Percentiles rank a stretch among this genome's conserved stretches.
These are phyloP conservation scores for Neoascia interrupta DNA, from an alignment of 2,888 invertebrate genomes.

Conservation along the genomic window DNA sequence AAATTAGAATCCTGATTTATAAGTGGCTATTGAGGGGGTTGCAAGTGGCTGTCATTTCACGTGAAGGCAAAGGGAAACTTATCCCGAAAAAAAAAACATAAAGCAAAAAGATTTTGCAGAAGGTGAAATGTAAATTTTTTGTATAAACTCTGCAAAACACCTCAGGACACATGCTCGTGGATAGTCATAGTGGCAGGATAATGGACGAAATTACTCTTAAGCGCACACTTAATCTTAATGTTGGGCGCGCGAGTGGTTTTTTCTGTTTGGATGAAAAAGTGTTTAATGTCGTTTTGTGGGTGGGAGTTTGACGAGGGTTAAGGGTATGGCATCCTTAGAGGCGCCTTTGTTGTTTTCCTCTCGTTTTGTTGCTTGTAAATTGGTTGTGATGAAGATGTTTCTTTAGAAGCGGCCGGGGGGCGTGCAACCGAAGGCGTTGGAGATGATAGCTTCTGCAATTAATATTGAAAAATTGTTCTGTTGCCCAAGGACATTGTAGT, in stretches of 20 bases:
- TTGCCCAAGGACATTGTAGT: too few relatives aligned
- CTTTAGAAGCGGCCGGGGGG: too few relatives aligned
- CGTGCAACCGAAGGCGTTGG: too few relatives aligned
- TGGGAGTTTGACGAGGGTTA: slow-evolving; percentile 10
- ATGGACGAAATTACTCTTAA: slow-evolving; percentile 26
- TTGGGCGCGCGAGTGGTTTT: neutral
- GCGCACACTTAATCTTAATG: slow-evolving; percentile 17
- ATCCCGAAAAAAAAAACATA: neutral
- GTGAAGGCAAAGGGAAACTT: neutral
- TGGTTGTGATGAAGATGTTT: too few relatives aligned
- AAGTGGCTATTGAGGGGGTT: slow-evolving; percentile 17
- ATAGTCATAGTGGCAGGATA: slow-evolving; percentile 12
- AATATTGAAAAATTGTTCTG: too few relatives aligned
- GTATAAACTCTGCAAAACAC: slow-evolving; percentile 13
- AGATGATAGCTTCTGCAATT: too few relatives aligned
- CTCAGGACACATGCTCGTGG: slow-evolving; percentile 19
- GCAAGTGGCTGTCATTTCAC: neutral
- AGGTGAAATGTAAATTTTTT: slow-evolving; percentile 38
- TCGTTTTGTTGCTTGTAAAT: slow-evolving; percentile 16
- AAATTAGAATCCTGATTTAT: slow-evolving; percentile 52
- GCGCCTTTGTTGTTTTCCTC: neutral
- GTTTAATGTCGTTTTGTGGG: slow-evolving; percentile 1
- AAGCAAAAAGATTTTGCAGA: slow-evolving; percentile 11
- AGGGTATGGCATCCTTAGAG: neutral
- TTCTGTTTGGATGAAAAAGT: neutral